Evolutionary conservation across 2,888 invertebrate genomes (phyloP).

Genomic region (Drosophila lacicola): DNA sequence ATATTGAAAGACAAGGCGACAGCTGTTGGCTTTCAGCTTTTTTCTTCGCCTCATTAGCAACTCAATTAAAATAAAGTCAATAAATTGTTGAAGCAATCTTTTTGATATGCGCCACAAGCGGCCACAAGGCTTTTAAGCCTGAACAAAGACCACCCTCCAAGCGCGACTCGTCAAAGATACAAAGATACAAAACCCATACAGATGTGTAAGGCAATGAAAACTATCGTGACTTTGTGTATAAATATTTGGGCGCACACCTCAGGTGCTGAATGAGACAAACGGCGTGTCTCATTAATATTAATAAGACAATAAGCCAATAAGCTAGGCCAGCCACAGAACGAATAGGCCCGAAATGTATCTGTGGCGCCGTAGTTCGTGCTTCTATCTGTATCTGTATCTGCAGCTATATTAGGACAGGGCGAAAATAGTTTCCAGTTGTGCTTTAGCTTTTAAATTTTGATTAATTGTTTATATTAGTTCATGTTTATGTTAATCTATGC

Average conservation of each 20-base stretch:
- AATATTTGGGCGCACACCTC: constrained; percentile 66
- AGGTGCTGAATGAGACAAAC: constrained; percentile 60
- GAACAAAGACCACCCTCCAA: constrained; percentile 49
- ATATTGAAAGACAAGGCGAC: not conserved
- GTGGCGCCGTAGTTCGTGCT: no score
- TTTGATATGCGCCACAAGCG: constrained; percentile 16
- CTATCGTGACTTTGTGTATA: constrained; percentile 44
- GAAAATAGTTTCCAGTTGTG: not conserved
- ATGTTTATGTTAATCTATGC: constrained; percentile 46
- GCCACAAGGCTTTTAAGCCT: constrained; percentile 1
- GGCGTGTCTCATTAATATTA: constrained; percentile 74
- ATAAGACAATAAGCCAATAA: constrained; percentile 39
- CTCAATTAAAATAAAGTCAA: constrained; percentile 29
- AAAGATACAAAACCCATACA: constrained; percentile 45
- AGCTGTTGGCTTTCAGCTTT: not conserved
- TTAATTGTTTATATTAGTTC: constrained; percentile 53
- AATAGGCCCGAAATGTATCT: constrained; percentile 27
- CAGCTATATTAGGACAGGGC: not conserved
- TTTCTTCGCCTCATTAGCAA: constrained; percentile 27
- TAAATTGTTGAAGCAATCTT: constrained; percentile 8
- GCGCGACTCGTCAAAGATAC: constrained; percentile 20
- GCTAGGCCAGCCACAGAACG: constrained; percentile 13
- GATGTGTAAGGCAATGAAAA: constrained; percentile 52
- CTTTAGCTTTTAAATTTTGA: constrained; percentile 5
- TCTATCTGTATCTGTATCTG: not conserved